Conservation (phyloP, 2,888 invertebrate species). For the Hemithea aestivaria region DNA sequence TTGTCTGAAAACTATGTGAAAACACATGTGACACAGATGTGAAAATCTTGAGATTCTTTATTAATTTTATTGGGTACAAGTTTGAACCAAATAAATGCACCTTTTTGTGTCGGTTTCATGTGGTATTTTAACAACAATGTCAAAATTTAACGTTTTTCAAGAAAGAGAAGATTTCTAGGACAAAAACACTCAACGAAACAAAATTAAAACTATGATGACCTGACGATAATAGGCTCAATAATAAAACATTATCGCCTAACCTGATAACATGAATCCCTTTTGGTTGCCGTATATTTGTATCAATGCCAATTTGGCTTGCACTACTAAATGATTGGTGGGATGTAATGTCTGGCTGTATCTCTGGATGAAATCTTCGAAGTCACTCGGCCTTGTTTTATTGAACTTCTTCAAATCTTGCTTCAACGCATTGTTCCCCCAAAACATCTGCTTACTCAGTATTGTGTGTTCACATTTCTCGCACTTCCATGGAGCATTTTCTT, state of each 20-base stretch:
- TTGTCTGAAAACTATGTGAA: too few relatives aligned
- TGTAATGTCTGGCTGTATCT: constrained; percentile 82
- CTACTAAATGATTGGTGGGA: constrained; percentile 82
- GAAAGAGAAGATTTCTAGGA: too few relatives aligned
- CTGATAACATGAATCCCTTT: constrained; percentile 75
- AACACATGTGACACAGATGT: too few relatives aligned
- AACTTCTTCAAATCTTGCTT: constrained; percentile 78
- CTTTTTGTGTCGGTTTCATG: too few relatives aligned
- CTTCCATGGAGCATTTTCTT: constrained; percentile 80
- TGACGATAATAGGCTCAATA: too few relatives aligned
- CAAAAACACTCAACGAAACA: too few relatives aligned
- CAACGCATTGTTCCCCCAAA: constrained; percentile 81
- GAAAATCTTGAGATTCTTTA: too few relatives aligned
- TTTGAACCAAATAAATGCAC: too few relatives aligned
- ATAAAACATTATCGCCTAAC: constrained; percentile 41
- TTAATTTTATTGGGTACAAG: too few relatives aligned
- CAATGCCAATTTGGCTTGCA: constrained; percentile 84
- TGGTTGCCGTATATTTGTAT: constrained; percentile 83
- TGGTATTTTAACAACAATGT: too few relatives aligned
- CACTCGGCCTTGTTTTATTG: constrained; percentile 72
- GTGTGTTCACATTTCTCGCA: constrained; percentile 82
- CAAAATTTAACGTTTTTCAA: too few relatives aligned
- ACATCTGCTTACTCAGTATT: constrained; percentile 78
- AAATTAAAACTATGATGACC: too few relatives aligned
- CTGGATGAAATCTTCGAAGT: constrained; percentile 81